Percentiles rank a stretch among this genome's conserved stretches.
These are phyloP conservation scores for Athalia circularis DNA, from an alignment of 2,888 invertebrate species.

Conservation along the genomic window DNA sequence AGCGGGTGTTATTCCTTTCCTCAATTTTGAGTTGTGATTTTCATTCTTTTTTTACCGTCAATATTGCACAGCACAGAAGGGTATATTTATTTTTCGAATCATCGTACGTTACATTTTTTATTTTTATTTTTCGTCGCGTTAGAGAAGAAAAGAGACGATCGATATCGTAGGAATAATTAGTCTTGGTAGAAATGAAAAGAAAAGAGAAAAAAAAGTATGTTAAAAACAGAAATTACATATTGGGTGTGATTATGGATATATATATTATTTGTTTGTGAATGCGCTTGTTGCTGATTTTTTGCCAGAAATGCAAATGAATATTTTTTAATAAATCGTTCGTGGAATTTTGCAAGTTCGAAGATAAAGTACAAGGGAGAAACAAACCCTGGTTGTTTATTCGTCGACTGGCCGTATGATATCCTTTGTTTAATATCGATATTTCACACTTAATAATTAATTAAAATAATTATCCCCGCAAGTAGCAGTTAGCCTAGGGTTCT, in stretches of 20 bases:
- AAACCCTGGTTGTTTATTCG: slow-evolving; percentile 60
- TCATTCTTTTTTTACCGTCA: neutral
- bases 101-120: neutral
- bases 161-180: neutral
- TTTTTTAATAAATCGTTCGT: too few relatives aligned
- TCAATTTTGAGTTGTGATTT: too few relatives aligned
- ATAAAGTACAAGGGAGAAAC: too few relatives aligned
- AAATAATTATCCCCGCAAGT: slow-evolving; percentile 64
- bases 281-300: slow-evolving; percentile 37
- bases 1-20: too few relatives aligned
- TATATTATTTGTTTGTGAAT: slow-evolving; percentile 16
- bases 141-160: neutral
- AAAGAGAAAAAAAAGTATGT: neutral
- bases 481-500: slow-evolving; percentile 72
- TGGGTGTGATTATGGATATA: neutral
- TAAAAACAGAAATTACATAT: neutral
- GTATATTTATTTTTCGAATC: neutral
- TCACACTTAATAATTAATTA: slow-evolving; percentile 32
- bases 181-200: neutral
- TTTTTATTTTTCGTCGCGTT: neutral
- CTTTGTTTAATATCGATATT: slow-evolving; percentile 58
- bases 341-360: too few relatives aligned
- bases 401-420: slow-evolving; percentile 62
- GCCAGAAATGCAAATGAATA: neutral
- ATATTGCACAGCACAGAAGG: neutral